Percentiles rank a stretch among this genome's conserved stretches.
phyloP scores from a whole-genome alignment of 2,113 vertebrate species.

The Aptenodytes forsteri region DNA sequence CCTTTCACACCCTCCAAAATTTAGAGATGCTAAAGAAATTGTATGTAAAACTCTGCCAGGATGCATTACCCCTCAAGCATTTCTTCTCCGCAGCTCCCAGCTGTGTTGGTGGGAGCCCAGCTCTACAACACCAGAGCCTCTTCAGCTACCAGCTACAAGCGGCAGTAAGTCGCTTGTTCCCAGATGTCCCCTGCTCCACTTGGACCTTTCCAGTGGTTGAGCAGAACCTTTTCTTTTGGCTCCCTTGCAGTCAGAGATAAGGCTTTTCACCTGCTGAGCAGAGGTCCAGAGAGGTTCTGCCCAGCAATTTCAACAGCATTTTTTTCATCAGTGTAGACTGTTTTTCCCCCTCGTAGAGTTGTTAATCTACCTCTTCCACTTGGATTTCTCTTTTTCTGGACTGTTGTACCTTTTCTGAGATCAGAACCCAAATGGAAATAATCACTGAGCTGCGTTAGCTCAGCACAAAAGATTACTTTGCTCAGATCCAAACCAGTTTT shows the following conservation, averaged over 20 bases:
- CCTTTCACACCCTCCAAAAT: background rate
- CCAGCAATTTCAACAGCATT: background rate
- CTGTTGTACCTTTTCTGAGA: background rate
- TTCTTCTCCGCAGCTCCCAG: background rate
- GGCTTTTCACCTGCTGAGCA: background rate
- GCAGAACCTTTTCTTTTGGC: background rate
- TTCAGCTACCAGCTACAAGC: background rate
- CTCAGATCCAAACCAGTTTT: background rate
- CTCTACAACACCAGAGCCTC: background rate
- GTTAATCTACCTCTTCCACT: background rate
- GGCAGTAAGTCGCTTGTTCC: background rate
- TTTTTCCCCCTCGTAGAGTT: background rate
- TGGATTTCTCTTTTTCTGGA: background rate
- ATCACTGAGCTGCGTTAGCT: background rate
- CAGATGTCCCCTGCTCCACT: background rate
- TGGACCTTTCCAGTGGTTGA: background rate
- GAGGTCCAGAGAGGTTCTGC: background rate
- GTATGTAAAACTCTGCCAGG: background rate
- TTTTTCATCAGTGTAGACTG: background rate
- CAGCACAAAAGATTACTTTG: background rate
- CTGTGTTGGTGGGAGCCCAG: background rate
- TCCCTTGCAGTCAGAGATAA: background rate
- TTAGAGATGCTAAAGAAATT: background rate
- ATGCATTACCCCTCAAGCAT: background rate
- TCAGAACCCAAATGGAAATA: background rate